A percentile compares a stretch with the other conserved stretches of the same genome.
These are phyloP conservation scores for Piscicola geometra DNA, from an alignment of 2,888 invertebrate species.

Conservation along the genomic window DNA sequence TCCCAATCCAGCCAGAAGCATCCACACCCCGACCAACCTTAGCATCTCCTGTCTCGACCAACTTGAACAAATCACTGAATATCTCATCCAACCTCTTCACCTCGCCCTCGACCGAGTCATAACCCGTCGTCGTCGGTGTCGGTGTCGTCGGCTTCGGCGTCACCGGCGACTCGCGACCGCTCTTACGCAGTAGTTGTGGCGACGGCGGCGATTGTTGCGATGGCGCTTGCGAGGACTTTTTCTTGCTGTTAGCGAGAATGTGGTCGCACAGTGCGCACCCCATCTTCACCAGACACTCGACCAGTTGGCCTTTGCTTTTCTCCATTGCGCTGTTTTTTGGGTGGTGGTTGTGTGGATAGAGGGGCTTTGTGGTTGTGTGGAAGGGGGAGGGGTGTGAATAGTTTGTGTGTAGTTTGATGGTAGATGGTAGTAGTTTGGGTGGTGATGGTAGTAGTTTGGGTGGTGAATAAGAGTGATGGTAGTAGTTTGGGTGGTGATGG, in stretches of 20 bases:
- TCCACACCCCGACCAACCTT: no score
- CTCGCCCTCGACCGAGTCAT: conserved; percentile 57
- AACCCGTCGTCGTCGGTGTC: no score
- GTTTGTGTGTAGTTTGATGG: no score
- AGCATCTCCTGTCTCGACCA: conserved; percentile 71
- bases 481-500: no score
- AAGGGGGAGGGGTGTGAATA: not conserved
- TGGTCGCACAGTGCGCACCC: conserved; percentile 51
- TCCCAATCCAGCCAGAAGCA: no score
- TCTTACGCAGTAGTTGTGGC: conserved; percentile 31
- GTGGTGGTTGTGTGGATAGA: not conserved
- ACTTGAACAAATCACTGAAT: conserved; percentile 72
- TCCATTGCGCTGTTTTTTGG: conserved; percentile 68
- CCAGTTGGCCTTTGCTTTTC: conserved; percentile 71
- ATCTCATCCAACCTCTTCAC: conserved; percentile 60
- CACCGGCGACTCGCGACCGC: no score
- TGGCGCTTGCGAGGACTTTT: not conserved
- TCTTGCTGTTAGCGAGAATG: conserved; percentile 40
- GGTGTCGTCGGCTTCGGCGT: no score
- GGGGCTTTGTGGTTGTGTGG: not conserved
- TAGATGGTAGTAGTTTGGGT: no score
- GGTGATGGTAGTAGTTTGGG: no score
- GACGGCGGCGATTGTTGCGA: not conserved
- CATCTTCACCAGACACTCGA: conserved; percentile 69
- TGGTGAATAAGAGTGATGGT: not conserved